Evolutionary conservation across 2,113 vertebrate genomes (phyloP).

Genomic region (Noturus placidus): DNA sequence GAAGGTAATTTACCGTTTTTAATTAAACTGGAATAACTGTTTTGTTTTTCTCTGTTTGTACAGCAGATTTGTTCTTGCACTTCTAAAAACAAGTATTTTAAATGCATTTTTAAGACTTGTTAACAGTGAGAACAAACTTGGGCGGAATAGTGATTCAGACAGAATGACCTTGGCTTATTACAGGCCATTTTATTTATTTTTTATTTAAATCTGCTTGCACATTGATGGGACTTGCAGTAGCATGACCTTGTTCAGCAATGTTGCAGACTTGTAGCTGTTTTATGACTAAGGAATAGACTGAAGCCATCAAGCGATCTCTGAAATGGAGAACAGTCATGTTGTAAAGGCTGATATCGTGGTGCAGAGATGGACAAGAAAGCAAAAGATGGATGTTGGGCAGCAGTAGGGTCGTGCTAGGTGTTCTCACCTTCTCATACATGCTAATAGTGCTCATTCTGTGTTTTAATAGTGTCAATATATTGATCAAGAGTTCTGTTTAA

Average conservation of each 20-base stretch:
- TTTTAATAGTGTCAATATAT: not conserved
- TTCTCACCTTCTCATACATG: too few relatives aligned
- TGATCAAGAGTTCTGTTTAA: not conserved
- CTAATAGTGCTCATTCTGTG: not conserved
- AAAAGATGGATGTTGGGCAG: not conserved
- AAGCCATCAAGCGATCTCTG: not conserved
- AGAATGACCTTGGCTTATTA: slow-evolving; percentile 2
- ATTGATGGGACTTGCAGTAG: slow-evolving; percentile 8
- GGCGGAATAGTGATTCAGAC: not conserved
- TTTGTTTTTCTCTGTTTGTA: not conserved
- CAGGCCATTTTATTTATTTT: too few relatives aligned
- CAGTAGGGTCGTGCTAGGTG: not conserved
- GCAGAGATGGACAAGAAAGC: not conserved
- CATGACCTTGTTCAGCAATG: not conserved
- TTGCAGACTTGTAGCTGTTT: not conserved
- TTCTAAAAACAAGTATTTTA: not conserved
- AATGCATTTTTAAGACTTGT: not conserved
- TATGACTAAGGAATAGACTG: not conserved
- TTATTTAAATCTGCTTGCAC: not conserved
- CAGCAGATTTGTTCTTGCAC: not conserved
- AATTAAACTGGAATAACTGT: not conserved
- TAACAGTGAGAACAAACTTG: not conserved
- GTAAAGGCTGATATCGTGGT: not conserved
- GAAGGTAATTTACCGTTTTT: slow-evolving; percentile 76
- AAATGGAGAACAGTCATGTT: not conserved